Evolutionary conservation across 2,888 invertebrate genomes (phyloP).

Genomic region (Athalia circularis): DNA sequence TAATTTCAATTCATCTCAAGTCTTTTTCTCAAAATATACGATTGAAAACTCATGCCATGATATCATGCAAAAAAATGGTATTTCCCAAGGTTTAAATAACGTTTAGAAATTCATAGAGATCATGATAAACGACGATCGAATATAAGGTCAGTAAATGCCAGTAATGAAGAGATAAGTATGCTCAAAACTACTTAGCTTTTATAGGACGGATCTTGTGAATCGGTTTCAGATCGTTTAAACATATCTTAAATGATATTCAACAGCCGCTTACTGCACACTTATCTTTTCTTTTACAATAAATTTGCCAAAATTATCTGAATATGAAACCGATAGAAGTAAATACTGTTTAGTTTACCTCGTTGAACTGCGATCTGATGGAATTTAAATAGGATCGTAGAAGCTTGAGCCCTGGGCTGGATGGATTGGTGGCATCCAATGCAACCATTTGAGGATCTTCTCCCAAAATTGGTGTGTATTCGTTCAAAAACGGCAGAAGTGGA

Average conservation of each 20-base stretch:
- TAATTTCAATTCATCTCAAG: constrained; percentile 7
- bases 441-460: constrained; percentile 70
- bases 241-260: not conserved
- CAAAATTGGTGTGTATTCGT: constrained; percentile 68
- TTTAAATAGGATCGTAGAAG: constrained; percentile 68
- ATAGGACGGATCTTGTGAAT: not conserved
- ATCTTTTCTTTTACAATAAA: constrained; percentile 9
- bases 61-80: constrained; percentile 58
- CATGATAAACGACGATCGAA: constrained; percentile 21
- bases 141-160: constrained; percentile 14
- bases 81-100: constrained; percentile 20
- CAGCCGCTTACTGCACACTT: not conserved
- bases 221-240: not conserved
- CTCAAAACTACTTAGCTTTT: not conserved
- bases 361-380: constrained; percentile 68
- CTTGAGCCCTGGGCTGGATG: constrained; percentile 72
- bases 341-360: constrained; percentile 65
- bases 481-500: constrained; percentile 68
- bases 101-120: constrained; percentile 11
- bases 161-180: constrained; percentile 16
- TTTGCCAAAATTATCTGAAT: not conserved
- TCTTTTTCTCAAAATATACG: constrained; percentile 26
- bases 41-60: constrained; percentile 58
- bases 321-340: not conserved
- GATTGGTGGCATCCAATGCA: constrained; percentile 71